Conservation (phyloP, 1,140 invertebrate genomes). For the Linepithema humile region DNA sequence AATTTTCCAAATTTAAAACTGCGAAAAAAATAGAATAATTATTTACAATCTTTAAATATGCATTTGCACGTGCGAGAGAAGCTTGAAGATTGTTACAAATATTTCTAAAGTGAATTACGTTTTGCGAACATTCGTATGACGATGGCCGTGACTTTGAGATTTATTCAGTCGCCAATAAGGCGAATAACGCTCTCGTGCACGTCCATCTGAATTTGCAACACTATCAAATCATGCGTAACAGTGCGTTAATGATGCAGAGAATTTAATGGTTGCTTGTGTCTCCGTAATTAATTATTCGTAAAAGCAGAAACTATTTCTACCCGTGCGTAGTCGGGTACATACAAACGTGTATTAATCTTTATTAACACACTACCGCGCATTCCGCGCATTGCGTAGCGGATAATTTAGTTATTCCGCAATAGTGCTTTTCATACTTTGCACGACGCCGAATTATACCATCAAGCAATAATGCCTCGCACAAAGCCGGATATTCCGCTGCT, state of each 20-base stretch:
- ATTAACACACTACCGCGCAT: slow-evolving; percentile 56
- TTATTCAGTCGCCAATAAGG: slow-evolving; percentile 20
- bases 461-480: slow-evolving; percentile 49
- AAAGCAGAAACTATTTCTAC: slow-evolving; percentile 56
- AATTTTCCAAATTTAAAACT: too few species aligned
- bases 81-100: background rate
- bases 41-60: background rate
- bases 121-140: background rate
- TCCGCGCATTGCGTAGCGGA: slow-evolving; percentile 44
- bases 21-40: background rate
- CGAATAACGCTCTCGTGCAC: too few species aligned
- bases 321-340: slow-evolving; percentile 18
- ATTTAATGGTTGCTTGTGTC: slow-evolving; percentile 42
- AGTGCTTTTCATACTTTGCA: slow-evolving; percentile 57
- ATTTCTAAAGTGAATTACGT: background rate
- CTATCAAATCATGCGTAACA: slow-evolving; percentile 42
- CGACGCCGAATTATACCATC: slow-evolving; percentile 49
- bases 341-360: slow-evolving; percentile 55
- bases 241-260: slow-evolving; percentile 46
- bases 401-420: slow-evolving; percentile 59
- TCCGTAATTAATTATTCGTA: slow-evolving; percentile 48
- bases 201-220: slow-evolving; percentile 27
- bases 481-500: slow-evolving; percentile 52
- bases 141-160: background rate
- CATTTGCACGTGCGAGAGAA: background rate